Conservation (phyloP, 2,797 vertebrate genomes). For the Alca torda region DNA sequence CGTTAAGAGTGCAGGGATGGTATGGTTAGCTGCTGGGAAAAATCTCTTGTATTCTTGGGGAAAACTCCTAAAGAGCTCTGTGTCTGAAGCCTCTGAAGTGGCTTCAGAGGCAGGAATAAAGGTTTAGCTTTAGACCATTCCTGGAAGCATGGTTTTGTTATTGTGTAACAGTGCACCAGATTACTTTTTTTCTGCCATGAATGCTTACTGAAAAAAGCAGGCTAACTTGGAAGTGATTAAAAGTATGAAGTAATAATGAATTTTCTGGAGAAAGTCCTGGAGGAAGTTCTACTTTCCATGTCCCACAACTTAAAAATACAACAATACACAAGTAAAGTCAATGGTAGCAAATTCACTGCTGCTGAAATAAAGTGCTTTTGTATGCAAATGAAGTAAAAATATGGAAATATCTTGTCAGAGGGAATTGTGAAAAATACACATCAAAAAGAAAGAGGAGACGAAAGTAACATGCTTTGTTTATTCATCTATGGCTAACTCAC, state of each 20-base stretch:
- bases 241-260: background rate
- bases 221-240: background rate
- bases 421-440: background rate
- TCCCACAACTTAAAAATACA: background rate
- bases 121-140: background rate
- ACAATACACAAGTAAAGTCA: fast-evolving
- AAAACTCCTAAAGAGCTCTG: background rate
- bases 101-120: background rate
- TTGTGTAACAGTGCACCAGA: background rate
- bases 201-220: background rate
- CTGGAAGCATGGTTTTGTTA: background rate
- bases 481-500: background rate
- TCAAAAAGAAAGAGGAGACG: background rate
- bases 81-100: background rate
- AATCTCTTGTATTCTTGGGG: background rate
- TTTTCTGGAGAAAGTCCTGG: background rate
- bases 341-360: background rate
- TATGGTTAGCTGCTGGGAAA: background rate
- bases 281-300: background rate
- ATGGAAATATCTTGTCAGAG: background rate
- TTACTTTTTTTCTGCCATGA: background rate
- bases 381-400: background rate
- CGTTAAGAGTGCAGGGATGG: fast-evolving
- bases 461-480: background rate
- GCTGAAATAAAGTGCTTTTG: background rate